Conservation (phyloP, 2,113 vertebrate genomes). For the Orthonyx spaldingii region DNA sequence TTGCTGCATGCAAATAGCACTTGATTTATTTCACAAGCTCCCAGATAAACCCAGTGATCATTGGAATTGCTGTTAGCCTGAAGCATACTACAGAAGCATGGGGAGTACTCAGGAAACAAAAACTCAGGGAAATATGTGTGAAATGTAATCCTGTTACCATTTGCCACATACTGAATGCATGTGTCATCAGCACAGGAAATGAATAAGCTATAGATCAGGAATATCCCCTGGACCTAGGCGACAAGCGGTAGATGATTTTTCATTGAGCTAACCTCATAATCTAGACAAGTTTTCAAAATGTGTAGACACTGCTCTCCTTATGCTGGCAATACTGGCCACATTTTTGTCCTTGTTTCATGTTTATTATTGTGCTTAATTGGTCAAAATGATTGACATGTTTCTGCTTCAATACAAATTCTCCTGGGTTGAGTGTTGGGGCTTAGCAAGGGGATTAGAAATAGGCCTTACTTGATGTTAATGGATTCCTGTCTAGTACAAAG, state of each 20-base stretch:
- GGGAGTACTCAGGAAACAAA: not conserved
- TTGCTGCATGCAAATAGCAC: slow-evolving; percentile 1
- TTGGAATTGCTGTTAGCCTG: not conserved
- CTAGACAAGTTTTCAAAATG: not conserved
- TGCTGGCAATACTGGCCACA: not conserved
- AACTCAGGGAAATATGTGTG: slow-evolving; percentile 32
- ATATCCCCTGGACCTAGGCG: not conserved
- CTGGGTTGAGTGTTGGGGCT: not conserved
- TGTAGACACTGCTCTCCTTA: not conserved
- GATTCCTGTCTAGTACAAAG: not conserved
- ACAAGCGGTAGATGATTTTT: not conserved
- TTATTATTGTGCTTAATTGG: slow-evolving; percentile 20
- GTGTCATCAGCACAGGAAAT: slow-evolving; percentile 28
- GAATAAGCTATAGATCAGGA: not conserved
- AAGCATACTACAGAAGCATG: not conserved
- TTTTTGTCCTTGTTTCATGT: not conserved
- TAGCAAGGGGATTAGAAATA: slow-evolving; percentile 10
- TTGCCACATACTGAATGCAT: not conserved
- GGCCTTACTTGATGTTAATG: not conserved
- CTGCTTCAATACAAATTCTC: not conserved
- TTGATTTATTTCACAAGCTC: slow-evolving; percentile 20
- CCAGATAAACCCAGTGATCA: not conserved
- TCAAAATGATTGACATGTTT: slow-evolving; percentile 27
- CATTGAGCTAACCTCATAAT: slow-evolving; percentile 2
- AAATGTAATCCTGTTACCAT: slow-evolving; percentile 33